A percentile compares a stretch with the other conserved stretches of the same genome.
These are phyloP conservation scores for Tupaia chinensis DNA, from an alignment of 2,113 vertebrate species.

Conservation along the genomic window DNA sequence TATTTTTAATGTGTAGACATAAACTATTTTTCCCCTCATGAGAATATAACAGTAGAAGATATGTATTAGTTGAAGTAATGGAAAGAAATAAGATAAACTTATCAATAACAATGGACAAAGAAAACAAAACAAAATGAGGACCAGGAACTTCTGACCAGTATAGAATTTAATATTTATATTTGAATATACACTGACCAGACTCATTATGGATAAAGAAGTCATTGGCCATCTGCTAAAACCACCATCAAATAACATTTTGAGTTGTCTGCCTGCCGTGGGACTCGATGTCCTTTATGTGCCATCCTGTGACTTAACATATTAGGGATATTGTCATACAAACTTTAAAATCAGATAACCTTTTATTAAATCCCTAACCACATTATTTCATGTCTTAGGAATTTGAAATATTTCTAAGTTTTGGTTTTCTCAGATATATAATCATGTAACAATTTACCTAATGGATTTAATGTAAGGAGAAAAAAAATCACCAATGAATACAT, in stretches of 20 bases:
- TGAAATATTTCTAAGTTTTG: neutral
- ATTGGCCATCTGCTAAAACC: neutral
- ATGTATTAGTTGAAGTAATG: neutral
- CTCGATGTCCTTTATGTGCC: neutral
- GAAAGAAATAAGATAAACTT: neutral
- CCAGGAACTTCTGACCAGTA: neutral
- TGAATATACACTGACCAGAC: neutral
- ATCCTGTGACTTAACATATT: neutral
- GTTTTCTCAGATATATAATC: neutral
- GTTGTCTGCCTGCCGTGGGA: neutral
- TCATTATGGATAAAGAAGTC: neutral
- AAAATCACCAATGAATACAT: neutral
- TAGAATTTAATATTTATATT: conserved; percentile 5
- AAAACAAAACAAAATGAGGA: conserved; percentile 34
- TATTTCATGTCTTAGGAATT: neutral
- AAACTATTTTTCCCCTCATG: neutral
- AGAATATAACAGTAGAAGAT: neutral
- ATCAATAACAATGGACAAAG: neutral
- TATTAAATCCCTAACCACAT: neutral
- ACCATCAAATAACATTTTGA: neutral
- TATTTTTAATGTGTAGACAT: conserved; percentile 37
- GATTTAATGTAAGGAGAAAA: conserved; percentile 3
- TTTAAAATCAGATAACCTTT: neutral
- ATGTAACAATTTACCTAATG: neutral
- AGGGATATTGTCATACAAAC: neutral